These are phyloP conservation scores for Phalacrocorax brasilianus DNA, from an alignment of 2,113 vertebrate species.

Conservation along the genomic window DNA sequence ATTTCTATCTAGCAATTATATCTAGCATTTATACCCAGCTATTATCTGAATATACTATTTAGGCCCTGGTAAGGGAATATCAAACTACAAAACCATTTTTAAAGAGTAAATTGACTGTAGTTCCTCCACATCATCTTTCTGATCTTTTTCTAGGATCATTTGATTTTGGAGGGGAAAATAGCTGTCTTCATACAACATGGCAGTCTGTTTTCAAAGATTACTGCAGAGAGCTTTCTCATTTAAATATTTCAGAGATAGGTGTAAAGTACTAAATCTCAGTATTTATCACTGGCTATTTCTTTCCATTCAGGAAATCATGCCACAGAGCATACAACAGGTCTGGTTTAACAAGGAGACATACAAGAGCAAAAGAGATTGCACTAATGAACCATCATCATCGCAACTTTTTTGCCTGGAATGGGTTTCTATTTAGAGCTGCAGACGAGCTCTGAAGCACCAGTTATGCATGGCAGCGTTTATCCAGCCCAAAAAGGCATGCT, in stretches of 20 bases:
- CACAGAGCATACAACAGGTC: neutral
- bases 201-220: neutral
- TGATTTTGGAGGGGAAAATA: neutral
- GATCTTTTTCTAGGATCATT: neutral
- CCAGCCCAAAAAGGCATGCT: neutral
- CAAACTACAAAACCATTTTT: neutral
- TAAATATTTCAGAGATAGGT: neutral
- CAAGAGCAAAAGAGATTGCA: neutral
- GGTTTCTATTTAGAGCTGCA: neutral
- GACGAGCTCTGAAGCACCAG: neutral
- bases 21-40: neutral
- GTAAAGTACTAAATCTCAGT: neutral
- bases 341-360: neutral
- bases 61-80: neutral
- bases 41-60: neutral
- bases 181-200: neutral
- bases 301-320: neutral
- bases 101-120: neutral
- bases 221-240: neutral
- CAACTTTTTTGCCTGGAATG: neutral
- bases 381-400: neutral
- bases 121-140: neutral
- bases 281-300: neutral
- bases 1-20: conserved; percentile 24
- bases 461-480: fast-evolving